Evolutionary conservation across 2,888 invertebrate species (phyloP), one percentile per base, ranked within the genome.

Genomic region (Unio pictorum): DNA sequence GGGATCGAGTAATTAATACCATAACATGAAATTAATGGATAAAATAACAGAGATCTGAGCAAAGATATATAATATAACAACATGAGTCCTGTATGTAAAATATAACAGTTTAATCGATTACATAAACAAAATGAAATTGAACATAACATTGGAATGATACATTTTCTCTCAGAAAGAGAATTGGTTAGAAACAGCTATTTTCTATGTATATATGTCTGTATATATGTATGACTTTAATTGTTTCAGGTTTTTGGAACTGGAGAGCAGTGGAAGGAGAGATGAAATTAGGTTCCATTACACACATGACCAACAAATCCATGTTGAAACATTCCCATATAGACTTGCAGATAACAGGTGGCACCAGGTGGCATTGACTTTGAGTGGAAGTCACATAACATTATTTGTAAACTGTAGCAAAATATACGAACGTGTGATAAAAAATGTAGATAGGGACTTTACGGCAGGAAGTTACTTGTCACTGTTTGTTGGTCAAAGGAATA

Each of bases 331-430:
- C 92, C 95, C 95, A 84, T 95, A 94, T 91, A 93, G 94, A 86
- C 92, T 96, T 89, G 95, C 95, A 82, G 96, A 96, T 92, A 94
- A 94, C 90, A 93, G 93, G 87, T 96, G 96, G 96, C 96, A 96
- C 92, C 94, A 88, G 77, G 92, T 96, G 88, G 95, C 95, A 86
- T 92, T 96, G 84, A 94, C 94, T 86, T 93, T 96, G 88, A 95
- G 95, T 88, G 95, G 95, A 84, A 94, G 94, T 87, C 89, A 90
- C 82, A 94, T 95, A 89, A 94, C 95, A 91, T 92, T 96, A 88
- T 93, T 94, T 84, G 94, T 96, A 83, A 95, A 96, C 92, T 96
- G 96, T 92, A 94, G 94, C 91, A 94, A 94, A 82, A 92, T 95
- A 80, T 96, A 95, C 92, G 94, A 94, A 90, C 93, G 95, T 87